Evolutionary conservation across 2,888 invertebrate species (phyloP), one percentile per base, ranked within the genome.

Genomic region (Tubulanus polymorphus): DNA sequence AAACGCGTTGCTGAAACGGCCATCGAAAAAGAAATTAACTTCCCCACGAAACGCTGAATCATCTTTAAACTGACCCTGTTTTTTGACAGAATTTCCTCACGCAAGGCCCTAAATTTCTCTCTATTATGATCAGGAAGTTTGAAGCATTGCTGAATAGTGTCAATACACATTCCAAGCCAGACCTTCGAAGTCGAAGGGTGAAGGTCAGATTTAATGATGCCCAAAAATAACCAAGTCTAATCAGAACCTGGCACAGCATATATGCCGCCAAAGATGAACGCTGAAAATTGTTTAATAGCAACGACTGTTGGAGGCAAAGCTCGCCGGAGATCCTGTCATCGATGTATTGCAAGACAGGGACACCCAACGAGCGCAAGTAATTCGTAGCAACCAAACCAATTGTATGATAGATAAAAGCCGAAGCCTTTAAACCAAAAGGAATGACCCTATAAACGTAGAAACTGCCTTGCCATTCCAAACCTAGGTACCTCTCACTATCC

Each of bases 401-500:
- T 18, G 52, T 37, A 2, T 58, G 54, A 52, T 55, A 58, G n/a
- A 55, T 37, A 35, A 37, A 58, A 26, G 46, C 35, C 1, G 54
- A 51, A 18, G 53, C 45, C 37, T 60, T 60, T 12, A 35, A 57
- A 6, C 59, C 59, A 41, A 59, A 59, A n/a, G 27, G 58, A 12
- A 55, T 26, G 15, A 53, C 50, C 0, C 45, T 72, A 48, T 23
- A 61, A 2, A 37, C 51, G 25, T 54, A 50, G 35, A 50, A 45
- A 27, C 28, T 53, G 8, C 55, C 55, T 3, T 47, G 55, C 41
- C 48, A 55, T 6, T 59, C 55, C 20, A 59, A 47, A 6, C 55
- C 59, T 37, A 56, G 41, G 12, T 48, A 41, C 20, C 32, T 49
- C 32, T 50, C 37, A 6, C 47, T 53, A 1, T 2, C 3, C 0